Percentiles rank a stretch among this genome's conserved stretches.
These are phyloP conservation scores for Phrynocephalus versicolor DNA, from an alignment of 2,113 vertebrate species.

Conservation along the genomic window DNA sequence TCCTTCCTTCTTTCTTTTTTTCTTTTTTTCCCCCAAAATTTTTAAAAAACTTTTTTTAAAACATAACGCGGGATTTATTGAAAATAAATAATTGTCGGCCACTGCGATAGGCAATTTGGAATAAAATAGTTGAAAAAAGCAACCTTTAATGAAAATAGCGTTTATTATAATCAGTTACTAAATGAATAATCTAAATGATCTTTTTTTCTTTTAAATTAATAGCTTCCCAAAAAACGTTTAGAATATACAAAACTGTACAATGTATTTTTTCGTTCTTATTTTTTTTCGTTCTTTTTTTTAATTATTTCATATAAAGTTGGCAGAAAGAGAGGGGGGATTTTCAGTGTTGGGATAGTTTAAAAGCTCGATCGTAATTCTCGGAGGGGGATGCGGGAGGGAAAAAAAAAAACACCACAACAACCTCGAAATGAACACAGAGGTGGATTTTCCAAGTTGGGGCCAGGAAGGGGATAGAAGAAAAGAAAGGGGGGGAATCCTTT, in stretches of 20 bases:
- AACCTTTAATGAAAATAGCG: conserved; percentile 97
- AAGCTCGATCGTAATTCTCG: conserved; percentile 58
- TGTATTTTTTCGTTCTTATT: conserved; percentile 26
- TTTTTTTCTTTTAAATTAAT: conserved; percentile 95
- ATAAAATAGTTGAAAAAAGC: conserved; percentile 97
- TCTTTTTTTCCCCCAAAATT: too few species aligned
- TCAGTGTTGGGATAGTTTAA: conserved; percentile 68
- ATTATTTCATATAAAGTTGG: conserved; percentile 79
- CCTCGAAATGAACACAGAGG: neutral
- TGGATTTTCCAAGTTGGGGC: too few species aligned
- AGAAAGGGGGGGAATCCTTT: neutral
- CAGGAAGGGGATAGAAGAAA: too few species aligned
- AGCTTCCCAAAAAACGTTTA: conserved; percentile 88
- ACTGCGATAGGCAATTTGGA: conserved; percentile 93
- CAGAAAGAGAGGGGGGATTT: conserved; percentile 87
- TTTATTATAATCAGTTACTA: conserved; percentile 97
- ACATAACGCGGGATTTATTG: conserved; percentile 97
- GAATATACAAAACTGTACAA: conserved; percentile 99
- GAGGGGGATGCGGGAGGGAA: neutral
- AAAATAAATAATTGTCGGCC: conserved; percentile 98
- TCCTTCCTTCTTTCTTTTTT: neutral
- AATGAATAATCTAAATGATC: conserved; percentile 96
- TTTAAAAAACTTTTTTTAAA: conserved; percentile 37
- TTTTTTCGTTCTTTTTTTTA: neutral
- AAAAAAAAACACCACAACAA: conserved; percentile 38